Evolutionary conservation across 2,113 vertebrate genomes (phyloP).

Genomic region (Macquaria australasica): DNA sequence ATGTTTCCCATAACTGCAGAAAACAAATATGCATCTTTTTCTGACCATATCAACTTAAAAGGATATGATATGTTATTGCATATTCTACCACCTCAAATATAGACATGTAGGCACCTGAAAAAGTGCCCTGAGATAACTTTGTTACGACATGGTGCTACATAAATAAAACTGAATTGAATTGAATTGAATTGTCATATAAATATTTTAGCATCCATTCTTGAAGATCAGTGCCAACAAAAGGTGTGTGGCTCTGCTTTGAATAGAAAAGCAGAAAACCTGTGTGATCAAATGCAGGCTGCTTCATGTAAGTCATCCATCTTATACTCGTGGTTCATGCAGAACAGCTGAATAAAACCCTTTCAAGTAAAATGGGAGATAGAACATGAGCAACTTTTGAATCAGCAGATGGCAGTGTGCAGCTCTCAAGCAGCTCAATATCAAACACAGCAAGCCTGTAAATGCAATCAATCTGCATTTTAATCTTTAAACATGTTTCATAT

Average conservation of each 20-base stretch:
- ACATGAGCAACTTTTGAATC: slow-evolving; percentile 3
- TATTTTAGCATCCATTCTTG: neutral
- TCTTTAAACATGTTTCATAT: neutral
- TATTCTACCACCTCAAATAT: neutral
- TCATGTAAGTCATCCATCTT: slow-evolving; percentile 32
- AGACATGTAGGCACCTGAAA: neutral
- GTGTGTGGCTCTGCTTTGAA: neutral
- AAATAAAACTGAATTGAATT: too few relatives aligned
- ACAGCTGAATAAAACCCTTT: neutral
- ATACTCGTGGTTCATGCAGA: neutral
- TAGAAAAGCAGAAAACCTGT: neutral
- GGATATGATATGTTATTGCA: neutral
- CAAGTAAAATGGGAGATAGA: slow-evolving; percentile 29
- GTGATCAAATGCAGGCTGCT: neutral
- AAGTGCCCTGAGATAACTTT: too few relatives aligned
- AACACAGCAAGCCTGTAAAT: neutral
- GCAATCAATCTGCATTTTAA: slow-evolving; percentile 1
- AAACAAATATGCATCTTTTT: too few relatives aligned
- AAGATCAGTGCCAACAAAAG: neutral
- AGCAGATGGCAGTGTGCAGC: slow-evolving; percentile 70
- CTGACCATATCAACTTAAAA: neutral
- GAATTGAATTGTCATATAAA: neutral
- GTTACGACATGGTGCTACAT: too few relatives aligned
- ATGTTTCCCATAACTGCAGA: too few relatives aligned
- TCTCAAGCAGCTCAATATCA: slow-evolving; percentile 8